These are phyloP conservation scores for Sebastes dallii DNA, from an alignment of 2,797 vertebrate species.

Conservation along the genomic window DNA sequence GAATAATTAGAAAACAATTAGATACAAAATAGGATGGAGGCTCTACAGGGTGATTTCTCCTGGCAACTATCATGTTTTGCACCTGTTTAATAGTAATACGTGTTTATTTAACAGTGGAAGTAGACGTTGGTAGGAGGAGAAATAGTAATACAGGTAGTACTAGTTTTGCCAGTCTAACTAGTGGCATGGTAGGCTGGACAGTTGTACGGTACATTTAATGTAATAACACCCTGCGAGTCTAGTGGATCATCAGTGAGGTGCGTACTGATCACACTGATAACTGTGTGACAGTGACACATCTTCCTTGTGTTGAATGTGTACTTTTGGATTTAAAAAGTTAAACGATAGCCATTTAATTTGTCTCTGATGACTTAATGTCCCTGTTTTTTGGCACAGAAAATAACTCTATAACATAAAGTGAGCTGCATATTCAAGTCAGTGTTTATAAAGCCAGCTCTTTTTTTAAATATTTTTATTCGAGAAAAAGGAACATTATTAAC, in stretches of 20 bases:
- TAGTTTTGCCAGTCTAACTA: neutral
- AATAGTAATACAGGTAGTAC: neutral
- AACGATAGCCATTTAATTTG: too few relatives aligned
- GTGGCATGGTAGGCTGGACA: neutral
- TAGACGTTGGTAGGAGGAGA: neutral
- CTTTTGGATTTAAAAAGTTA: neutral
- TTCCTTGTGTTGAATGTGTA: neutral
- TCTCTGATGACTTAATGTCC: neutral
- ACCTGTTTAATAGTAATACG: too few relatives aligned
- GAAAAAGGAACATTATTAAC: too few relatives aligned
- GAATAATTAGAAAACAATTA: too few relatives aligned
- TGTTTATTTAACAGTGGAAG: neutral
- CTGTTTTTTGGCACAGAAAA: too few relatives aligned
- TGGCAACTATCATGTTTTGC: too few relatives aligned
- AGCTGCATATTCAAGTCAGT: neutral
- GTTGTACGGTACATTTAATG: neutral
- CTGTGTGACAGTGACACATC: neutral
- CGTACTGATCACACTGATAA: neutral
- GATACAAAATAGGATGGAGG: too few relatives aligned
- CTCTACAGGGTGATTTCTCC: too few relatives aligned
- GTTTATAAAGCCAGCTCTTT: neutral
- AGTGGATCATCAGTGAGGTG: neutral
- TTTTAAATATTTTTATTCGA: accelerated
- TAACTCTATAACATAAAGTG: too few relatives aligned
- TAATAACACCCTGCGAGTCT: neutral